phyloP scores from a whole-genome alignment of 2,113 vertebrate species.

The Ramphastos sulfuratus region DNA sequence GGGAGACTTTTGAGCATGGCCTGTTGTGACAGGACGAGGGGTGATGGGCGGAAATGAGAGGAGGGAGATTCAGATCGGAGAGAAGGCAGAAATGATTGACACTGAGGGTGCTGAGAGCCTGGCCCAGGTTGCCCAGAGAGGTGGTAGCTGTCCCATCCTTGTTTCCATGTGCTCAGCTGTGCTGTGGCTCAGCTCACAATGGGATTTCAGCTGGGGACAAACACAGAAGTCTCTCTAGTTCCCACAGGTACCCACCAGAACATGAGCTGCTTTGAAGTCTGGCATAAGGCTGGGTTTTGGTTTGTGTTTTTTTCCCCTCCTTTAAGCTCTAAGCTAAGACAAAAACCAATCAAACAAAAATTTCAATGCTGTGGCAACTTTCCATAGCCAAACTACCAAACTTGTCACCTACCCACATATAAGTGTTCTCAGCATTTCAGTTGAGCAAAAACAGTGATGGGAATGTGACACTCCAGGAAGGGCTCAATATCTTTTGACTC shows the following conservation, averaged over 20 bases:
- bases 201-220: neutral
- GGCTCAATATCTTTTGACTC: neutral
- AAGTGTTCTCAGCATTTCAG: neutral
- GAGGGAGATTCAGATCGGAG: no score
- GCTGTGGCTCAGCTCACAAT: neutral
- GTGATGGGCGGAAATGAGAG: no score
- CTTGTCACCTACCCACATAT: neutral
- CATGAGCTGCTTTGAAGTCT: neutral
- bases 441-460: neutral
- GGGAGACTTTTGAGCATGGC: no score
- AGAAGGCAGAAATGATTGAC: no score
- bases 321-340: neutral
- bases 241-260: neutral
- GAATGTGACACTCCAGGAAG: neutral
- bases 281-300: neutral
- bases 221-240: neutral
- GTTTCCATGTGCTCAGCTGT: neutral
- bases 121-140: no score
- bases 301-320: neutral
- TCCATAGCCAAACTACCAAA: neutral
- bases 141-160: no score
- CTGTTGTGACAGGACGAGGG: no score
- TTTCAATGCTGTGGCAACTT: neutral
- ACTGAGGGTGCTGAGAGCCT: no score
- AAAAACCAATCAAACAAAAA: neutral